Conservation (phyloP, 2,113 vertebrate species). For the Pleuronectes platessa region DNA sequence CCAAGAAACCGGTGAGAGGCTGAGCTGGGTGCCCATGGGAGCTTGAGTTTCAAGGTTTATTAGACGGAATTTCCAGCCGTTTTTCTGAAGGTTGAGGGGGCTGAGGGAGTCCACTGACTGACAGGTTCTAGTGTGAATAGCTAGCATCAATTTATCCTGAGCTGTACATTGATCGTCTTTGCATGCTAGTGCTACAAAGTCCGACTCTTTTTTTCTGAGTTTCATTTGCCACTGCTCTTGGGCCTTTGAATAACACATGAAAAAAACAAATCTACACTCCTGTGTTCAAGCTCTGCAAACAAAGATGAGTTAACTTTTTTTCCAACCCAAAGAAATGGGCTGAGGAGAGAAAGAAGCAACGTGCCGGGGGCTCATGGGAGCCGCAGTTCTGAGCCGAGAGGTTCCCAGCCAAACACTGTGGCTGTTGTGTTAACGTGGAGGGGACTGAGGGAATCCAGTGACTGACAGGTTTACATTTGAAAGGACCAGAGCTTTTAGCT, state of each 20-base stretch:
- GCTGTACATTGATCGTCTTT: neutral
- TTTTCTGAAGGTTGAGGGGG: conserved; percentile 6
- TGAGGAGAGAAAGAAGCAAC: conserved; percentile 3
- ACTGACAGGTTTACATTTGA: conserved; percentile 48
- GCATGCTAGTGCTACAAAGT: neutral
- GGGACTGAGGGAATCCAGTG: conserved; percentile 39
- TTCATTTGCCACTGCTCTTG: neutral
- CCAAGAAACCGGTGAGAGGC: neutral
- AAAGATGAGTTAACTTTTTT: conserved; percentile 5
- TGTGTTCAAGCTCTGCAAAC: conserved; percentile 6
- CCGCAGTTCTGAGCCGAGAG: conserved; percentile 31
- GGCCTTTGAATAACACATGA: conserved; percentile 3
- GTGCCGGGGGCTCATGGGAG: conserved; percentile 33
- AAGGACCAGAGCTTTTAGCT: conserved; percentile 29
- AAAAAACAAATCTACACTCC: neutral
- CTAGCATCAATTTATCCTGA: neutral
- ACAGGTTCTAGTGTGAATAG: neutral
- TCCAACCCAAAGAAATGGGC: conserved; percentile 11
- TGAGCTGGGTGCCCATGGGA: conserved; percentile 1
- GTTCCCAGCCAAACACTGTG: conserved; percentile 24
- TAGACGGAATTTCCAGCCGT: conserved; percentile 5
- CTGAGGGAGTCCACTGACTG: conserved; percentile 33
- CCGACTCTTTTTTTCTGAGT: neutral
- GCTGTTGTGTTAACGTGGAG: conserved; percentile 23
- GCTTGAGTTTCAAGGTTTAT: conserved; percentile 14